Conservation (phyloP, 2,113 vertebrate genomes). For the Sarotherodon lohbergeri region DNA sequence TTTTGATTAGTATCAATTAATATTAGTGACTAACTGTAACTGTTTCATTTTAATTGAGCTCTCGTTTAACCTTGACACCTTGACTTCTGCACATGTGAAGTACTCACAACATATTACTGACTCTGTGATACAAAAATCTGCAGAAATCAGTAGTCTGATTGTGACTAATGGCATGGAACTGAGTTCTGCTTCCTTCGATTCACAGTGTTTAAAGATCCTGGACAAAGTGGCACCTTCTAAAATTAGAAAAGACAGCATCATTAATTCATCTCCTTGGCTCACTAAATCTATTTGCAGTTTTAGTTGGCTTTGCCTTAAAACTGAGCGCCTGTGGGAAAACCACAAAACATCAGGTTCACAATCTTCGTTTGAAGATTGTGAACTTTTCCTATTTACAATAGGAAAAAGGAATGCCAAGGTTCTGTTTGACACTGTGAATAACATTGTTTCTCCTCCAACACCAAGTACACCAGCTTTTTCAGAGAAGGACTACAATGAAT, state of each 20-base stretch:
- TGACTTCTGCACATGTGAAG: neutral
- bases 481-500: neutral
- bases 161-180: neutral
- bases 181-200: neutral
- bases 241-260: neutral
- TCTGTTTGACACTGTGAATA: neutral
- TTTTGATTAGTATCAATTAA: neutral
- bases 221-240: neutral
- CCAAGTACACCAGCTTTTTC: neutral
- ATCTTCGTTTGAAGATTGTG: too few species aligned
- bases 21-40: neutral
- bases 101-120: neutral
- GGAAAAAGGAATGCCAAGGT: neutral
- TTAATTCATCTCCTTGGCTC: neutral
- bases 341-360: neutral
- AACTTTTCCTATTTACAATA: neutral
- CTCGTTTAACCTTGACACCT: neutral
- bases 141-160: neutral
- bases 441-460: neutral
- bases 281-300: neutral
- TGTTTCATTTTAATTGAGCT: neutral
- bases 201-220: neutral
- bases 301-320: neutral
- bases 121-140: neutral
- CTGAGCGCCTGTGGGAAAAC: neutral